Conservation (phyloP, 2,888 invertebrate genomes). For the Pollenia amentaria region DNA sequence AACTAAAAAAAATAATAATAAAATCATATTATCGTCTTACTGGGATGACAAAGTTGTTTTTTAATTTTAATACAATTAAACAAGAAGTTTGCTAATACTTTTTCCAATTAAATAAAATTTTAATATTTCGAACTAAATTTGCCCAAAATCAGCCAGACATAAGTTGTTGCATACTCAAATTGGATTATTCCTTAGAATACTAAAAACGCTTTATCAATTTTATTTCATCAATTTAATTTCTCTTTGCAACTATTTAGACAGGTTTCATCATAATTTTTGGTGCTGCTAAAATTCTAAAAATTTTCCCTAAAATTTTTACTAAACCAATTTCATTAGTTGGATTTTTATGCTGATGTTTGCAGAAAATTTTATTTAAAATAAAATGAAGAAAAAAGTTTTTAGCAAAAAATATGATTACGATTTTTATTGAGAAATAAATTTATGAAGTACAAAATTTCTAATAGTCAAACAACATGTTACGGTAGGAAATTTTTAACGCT, state of each 20-base stretch:
- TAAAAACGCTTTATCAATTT: too few species aligned
- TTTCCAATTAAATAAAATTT: background rate
- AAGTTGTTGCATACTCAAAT: too few species aligned
- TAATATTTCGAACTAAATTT: background rate
- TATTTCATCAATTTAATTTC: too few species aligned
- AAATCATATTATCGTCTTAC: too few species aligned
- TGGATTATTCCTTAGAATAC: too few species aligned
- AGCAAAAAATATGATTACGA: slow-evolving; percentile 35
- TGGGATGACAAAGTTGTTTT: too few species aligned
- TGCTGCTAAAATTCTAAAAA: too few species aligned
- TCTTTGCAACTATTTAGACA: too few species aligned
- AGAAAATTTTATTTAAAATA: background rate
- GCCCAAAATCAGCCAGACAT: too few species aligned
- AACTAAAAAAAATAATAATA: background rate
- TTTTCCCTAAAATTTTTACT: background rate
- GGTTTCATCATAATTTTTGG: too few species aligned
- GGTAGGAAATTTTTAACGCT: background rate
- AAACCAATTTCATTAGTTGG: background rate
- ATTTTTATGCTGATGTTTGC: slow-evolving; percentile 17
- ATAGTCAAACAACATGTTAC: slow-evolving; percentile 34
- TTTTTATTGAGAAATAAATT: slow-evolving; percentile 37
- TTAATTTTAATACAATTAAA: too few species aligned
- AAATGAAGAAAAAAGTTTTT: background rate
- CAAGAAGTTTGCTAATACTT: too few species aligned
- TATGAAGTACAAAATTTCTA: slow-evolving; percentile 35